phyloP scores from a whole-genome alignment of 2,888 invertebrate species.

The Laspeyria flexula region DNA sequence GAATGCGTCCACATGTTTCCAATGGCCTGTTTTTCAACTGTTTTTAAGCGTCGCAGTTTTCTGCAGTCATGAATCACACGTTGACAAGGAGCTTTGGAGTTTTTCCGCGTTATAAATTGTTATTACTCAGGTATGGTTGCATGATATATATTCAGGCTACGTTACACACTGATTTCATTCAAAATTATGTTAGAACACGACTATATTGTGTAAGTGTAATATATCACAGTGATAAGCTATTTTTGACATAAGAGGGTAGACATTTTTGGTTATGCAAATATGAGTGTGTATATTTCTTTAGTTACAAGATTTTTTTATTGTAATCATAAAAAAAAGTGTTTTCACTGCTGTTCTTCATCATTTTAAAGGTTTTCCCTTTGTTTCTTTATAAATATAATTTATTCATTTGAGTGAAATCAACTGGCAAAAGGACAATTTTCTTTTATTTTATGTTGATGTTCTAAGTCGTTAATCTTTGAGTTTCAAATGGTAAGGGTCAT shows the following conservation, averaged over 20 bases:
- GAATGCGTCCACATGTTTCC: constrained; percentile 34
- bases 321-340: neutral
- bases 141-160: constrained; percentile 19
- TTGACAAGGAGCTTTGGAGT: constrained; percentile 36
- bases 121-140: constrained; percentile 32
- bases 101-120: constrained; percentile 34
- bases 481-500: constrained; percentile 6
- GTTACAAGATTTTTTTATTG: too few species aligned
- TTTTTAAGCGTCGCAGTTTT: constrained; percentile 51
- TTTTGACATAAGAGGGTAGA: neutral
- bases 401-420: neutral
- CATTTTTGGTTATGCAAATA: neutral
- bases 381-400: neutral
- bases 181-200: neutral
- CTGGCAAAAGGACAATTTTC: neutral
- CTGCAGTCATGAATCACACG: constrained; percentile 59
- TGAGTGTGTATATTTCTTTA: too few species aligned
- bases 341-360: neutral
- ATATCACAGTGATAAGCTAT: neutral
- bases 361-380: neutral
- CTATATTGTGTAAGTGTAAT: neutral
- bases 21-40: constrained; percentile 30
- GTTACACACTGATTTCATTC: neutral
- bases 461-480: constrained; percentile 4
- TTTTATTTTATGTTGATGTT: constrained; percentile 1